Evolutionary conservation across 1,140 invertebrate species (phyloP).

Genomic region (Brachionus calyciflorus): DNA sequence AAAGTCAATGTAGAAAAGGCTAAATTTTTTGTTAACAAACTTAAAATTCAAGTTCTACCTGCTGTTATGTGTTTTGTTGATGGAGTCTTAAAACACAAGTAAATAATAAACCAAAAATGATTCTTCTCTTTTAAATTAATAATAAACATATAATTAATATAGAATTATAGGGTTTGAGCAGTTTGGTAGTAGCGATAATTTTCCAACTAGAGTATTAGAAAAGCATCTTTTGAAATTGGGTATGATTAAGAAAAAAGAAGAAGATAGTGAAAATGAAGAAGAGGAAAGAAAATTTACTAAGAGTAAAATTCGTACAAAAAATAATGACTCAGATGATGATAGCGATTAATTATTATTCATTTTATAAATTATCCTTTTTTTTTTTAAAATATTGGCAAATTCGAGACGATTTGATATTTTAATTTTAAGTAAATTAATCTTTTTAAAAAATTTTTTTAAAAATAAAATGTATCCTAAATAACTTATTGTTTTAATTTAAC

Average conservation of each 20-base stretch:
- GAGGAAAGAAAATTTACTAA: not conserved
- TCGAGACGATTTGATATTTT: too few species aligned
- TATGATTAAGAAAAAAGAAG: not conserved
- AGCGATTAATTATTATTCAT: not conserved
- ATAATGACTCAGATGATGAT: not conserved
- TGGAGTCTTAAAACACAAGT: conserved; percentile 57
- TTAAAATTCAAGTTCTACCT: conserved; percentile 56
- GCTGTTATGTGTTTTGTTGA: conserved; percentile 57
- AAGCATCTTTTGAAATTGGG: conserved; percentile 52
- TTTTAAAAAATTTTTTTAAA: too few species aligned
- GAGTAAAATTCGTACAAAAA: not conserved
- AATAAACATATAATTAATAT: not conserved
- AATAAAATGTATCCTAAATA: too few species aligned
- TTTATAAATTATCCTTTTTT: not conserved
- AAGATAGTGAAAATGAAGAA: conserved; percentile 6
- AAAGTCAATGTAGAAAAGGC: conserved; percentile 57
- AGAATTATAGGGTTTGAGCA: conserved; percentile 59
- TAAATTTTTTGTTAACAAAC: conserved; percentile 56
- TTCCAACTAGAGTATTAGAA: conserved; percentile 53
- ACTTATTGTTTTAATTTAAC: too few species aligned
- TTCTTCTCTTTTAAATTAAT: not conserved
- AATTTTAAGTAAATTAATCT: too few species aligned
- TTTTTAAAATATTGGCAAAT: too few species aligned
- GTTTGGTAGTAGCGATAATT: conserved; percentile 55
- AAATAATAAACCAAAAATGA: conserved; percentile 13